Conservation (phyloP, 2,888 invertebrate species). For the Creontiades dilutus region DNA sequence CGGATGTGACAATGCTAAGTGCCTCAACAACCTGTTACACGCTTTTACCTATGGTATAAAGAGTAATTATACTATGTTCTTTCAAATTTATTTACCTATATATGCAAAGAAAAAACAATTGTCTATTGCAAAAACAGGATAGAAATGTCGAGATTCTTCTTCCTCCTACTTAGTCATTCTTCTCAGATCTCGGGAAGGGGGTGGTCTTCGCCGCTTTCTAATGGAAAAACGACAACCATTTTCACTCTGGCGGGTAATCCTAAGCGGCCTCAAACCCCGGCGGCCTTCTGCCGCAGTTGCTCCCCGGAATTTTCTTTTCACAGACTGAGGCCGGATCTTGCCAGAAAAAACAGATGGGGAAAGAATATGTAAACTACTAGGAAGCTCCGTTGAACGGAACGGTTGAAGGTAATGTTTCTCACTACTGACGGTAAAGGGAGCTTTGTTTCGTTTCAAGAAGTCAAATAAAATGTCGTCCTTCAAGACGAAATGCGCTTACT, state of each 20-base stretch:
- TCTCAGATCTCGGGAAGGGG: slow-evolving; percentile 31
- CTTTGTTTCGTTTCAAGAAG: too few species aligned
- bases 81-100: too few species aligned
- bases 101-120: too few species aligned
- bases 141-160: neutral
- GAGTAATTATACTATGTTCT: too few species aligned
- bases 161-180: slow-evolving; percentile 15
- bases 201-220: neutral
- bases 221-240: slow-evolving; percentile 49
- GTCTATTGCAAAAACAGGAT: too few species aligned
- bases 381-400: neutral
- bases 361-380: slow-evolving; percentile 25
- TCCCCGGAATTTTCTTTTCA: neutral
- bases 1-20: too few species aligned
- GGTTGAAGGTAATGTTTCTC: too few species aligned
- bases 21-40: too few species aligned
- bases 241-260: slow-evolving; percentile 41
- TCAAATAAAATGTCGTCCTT: too few species aligned
- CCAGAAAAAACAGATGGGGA: slow-evolving; percentile 28
- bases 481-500: too few species aligned
- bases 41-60: too few species aligned
- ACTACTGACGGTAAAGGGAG: too few species aligned
- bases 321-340: neutral
- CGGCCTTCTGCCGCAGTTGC: slow-evolving; percentile 2
- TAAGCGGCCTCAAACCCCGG: neutral